A percentile compares a stretch with the other conserved stretches of the same genome.
phyloP scores from a whole-genome alignment of 1,140 invertebrate genomes.

The Carposina sasakii region DNA sequence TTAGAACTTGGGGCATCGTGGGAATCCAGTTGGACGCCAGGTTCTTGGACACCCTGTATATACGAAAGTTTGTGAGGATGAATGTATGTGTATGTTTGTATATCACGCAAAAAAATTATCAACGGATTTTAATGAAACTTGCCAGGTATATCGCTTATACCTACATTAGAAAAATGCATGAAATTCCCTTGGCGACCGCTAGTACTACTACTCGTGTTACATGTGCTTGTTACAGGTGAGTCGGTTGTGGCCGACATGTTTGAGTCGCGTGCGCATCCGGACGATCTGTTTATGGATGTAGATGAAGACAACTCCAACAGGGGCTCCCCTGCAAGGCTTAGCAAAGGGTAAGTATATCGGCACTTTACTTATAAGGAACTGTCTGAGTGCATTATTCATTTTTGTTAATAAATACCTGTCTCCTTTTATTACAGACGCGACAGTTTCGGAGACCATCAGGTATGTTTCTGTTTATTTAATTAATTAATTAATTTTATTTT shows the following conservation, averaged over 20 bases:
- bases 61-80: too few relatives aligned
- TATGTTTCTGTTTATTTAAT: constrained; percentile 22
- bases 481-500: constrained; percentile 2
- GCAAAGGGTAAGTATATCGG: constrained; percentile 31
- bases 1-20: too few relatives aligned
- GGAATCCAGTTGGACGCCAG: too few relatives aligned
- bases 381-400: background rate
- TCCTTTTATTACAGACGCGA: constrained; percentile 45
- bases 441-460: constrained; percentile 42
- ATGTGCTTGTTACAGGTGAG: too few relatives aligned
- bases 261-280: constrained; percentile 23
- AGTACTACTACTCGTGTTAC: too few relatives aligned
- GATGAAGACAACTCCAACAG: constrained; percentile 41
- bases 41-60: too few relatives aligned
- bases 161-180: too few relatives aligned
- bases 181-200: too few relatives aligned
- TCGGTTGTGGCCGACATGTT: constrained; percentile 8
- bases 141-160: too few relatives aligned
- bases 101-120: too few relatives aligned
- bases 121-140: too few relatives aligned
- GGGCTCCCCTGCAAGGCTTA: constrained; percentile 40
- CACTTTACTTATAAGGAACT: background rate
- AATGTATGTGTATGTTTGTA: too few relatives aligned
- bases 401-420: background rate
- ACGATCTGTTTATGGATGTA: constrained; percentile 47